A percentile compares a stretch with the other conserved stretches of the same genome.
Evolutionary conservation across 1,140 invertebrate species (phyloP).

Genomic region (Venturia canescens): DNA sequence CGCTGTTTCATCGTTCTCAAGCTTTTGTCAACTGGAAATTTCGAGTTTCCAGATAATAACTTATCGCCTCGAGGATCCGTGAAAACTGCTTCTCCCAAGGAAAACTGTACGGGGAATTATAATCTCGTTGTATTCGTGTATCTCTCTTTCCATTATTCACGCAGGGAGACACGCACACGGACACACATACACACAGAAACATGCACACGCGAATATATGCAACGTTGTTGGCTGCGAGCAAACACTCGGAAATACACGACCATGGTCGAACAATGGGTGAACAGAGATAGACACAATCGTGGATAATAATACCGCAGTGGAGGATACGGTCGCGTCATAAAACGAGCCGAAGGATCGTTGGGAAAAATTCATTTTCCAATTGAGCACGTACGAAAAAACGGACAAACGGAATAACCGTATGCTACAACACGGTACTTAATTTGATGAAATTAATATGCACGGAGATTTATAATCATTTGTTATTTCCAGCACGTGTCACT

Average conservation of each 20-base stretch:
- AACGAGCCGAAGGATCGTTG: not conserved
- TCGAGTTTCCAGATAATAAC: not conserved
- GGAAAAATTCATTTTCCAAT: not conserved
- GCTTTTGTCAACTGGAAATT: not conserved
- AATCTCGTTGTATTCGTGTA: not conserved
- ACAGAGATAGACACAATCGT: not conserved
- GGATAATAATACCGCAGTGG: not conserved
- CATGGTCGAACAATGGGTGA: not conserved
- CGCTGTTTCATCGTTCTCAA: not conserved
- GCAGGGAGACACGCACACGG: not conserved
- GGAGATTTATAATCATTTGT: not conserved
- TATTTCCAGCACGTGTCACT: slow-evolving; percentile 18
- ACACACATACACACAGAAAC: no score
- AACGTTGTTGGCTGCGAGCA: not conserved
- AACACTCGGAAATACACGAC: not conserved
- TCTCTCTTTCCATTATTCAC: not conserved
- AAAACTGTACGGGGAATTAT: not conserved
- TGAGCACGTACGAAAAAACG: not conserved
- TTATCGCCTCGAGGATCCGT: not conserved
- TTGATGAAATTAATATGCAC: not conserved
- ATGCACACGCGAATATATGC: not conserved
- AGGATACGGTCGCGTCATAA: not conserved
- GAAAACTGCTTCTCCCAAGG: not conserved
- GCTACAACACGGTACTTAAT: not conserved
- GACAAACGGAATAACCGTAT: not conserved